Percentiles rank a stretch among this genome's conserved stretches.
Evolutionary conservation across 2,797 vertebrate genomes (phyloP).

Genomic region (Cuculus canorus): DNA sequence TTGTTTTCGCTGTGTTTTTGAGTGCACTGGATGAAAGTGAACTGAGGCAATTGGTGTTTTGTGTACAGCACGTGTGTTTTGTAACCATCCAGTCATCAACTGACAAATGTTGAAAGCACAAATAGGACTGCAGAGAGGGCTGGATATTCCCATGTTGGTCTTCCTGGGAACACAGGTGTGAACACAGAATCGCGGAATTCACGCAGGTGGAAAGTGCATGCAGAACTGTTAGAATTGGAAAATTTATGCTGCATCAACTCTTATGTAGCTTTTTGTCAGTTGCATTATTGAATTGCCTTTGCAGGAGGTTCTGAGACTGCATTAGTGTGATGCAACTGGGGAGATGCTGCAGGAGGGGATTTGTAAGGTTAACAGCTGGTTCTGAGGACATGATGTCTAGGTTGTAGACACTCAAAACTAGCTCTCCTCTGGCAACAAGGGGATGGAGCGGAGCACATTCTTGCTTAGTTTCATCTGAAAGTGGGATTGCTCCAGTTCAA

Average conservation of each 20-base stretch:
- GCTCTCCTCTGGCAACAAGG: background rate
- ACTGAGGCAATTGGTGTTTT: background rate
- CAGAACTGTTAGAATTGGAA: background rate
- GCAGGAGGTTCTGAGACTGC: background rate
- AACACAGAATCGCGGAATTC: background rate
- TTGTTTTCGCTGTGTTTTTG: background rate
- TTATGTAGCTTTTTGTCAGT: background rate
- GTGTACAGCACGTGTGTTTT: background rate
- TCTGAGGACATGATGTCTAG: fast-evolving
- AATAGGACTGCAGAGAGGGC: background rate
- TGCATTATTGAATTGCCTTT: fast-evolving
- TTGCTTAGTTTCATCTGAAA: background rate
- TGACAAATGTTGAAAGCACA: background rate
- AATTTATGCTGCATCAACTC: background rate
- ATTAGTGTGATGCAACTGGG: background rate
- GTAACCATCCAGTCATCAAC: fast-evolving
- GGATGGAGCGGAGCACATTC: background rate
- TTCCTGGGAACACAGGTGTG: background rate
- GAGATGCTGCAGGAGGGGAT: background rate
- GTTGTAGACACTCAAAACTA: background rate
- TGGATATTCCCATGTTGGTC: background rate
- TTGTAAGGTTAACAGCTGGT: background rate
- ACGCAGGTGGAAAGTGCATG: background rate
- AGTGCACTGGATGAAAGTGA: background rate
- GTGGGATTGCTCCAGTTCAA: background rate